Percentiles rank a stretch among this genome's conserved stretches.
Conservation (phyloP, 2,113 vertebrate species). For the Murina feae region DNA sequence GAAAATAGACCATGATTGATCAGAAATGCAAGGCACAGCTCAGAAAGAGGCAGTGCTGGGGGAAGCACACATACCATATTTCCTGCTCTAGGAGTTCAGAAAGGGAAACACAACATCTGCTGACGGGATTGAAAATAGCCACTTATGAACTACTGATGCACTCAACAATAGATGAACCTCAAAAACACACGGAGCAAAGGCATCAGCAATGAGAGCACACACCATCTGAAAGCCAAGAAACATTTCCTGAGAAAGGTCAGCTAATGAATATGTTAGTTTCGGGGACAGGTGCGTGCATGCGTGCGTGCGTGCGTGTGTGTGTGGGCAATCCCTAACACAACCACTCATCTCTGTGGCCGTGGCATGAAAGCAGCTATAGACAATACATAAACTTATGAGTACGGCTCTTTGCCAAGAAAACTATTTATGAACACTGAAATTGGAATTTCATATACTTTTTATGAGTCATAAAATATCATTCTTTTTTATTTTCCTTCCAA, state of each 20-base stretch:
- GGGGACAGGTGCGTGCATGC: not conserved
- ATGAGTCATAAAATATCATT: constrained; percentile 33
- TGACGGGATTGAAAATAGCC: not conserved
- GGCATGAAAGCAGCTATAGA: not conserved
- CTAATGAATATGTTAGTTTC: not conserved
- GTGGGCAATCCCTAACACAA: not conserved
- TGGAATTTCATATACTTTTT: constrained; percentile 28
- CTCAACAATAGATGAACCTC: not conserved
- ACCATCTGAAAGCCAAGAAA: not conserved
- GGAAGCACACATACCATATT: not conserved
- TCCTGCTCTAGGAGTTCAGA: not conserved
- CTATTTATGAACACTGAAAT: constrained; percentile 15
- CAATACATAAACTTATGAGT: not conserved
- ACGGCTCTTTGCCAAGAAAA: not conserved
- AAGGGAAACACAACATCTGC: not conserved
- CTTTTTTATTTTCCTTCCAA: constrained; percentile 8
- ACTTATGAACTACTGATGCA: not conserved
- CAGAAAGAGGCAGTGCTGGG: not conserved
- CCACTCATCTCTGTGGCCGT: not conserved
- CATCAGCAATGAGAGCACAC: not conserved
- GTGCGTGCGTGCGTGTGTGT: too few species aligned
- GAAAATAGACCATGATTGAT: not conserved
- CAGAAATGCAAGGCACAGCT: not conserved
- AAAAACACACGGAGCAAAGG: not conserved
- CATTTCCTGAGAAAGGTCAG: not conserved